Evolutionary conservation across 2,888 invertebrate species (phyloP).

Genomic region (Hirtodrosophila cameraria): DNA sequence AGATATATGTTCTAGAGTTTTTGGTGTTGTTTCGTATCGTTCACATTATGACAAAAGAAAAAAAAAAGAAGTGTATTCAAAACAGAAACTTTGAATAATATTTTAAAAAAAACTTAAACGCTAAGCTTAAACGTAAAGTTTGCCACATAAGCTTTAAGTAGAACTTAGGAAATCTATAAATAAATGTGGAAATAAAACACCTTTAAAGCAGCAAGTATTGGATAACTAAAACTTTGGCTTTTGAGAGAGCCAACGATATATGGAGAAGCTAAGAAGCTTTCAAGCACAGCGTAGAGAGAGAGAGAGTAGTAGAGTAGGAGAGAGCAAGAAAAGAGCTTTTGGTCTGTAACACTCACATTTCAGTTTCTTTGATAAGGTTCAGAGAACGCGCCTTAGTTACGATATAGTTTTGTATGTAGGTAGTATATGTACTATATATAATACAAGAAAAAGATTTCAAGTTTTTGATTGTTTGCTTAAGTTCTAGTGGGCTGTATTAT

Average conservation of each 20-base stretch:
- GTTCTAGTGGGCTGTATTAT: slow-evolving; percentile 81
- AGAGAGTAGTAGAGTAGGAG: slow-evolving; percentile 2
- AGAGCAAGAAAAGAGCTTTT: slow-evolving; percentile 25
- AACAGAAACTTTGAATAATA: slow-evolving; percentile 11
- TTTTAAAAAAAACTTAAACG: slow-evolving; percentile 34
- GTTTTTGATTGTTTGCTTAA: slow-evolving; percentile 70
- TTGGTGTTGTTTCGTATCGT: slow-evolving; percentile 2
- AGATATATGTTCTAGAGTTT: slow-evolving; percentile 9
- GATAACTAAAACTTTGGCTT: slow-evolving; percentile 43
- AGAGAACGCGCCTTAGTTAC: slow-evolving; percentile 52
- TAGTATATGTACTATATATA: slow-evolving; percentile 21
- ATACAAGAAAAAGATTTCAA: slow-evolving; percentile 43
- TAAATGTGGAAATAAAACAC: slow-evolving; percentile 60
- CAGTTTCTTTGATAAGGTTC: slow-evolving; percentile 44
- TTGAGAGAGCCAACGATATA: slow-evolving; percentile 38
- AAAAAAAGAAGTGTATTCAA: slow-evolving; percentile 3
- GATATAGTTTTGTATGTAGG: slow-evolving; percentile 24
- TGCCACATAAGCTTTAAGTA: slow-evolving; percentile 49
- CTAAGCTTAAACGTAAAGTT: slow-evolving; percentile 61
- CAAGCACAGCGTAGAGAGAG: slow-evolving; percentile 41
- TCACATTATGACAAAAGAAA: slow-evolving; percentile 10
- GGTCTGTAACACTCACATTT: slow-evolving; percentile 51
- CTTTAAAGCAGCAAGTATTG: slow-evolving; percentile 75
- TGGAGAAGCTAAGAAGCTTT: slow-evolving; percentile 63
- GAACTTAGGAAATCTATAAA: slow-evolving; percentile 39